Percentiles rank a stretch among this genome's conserved stretches.
These are phyloP conservation scores for Oscarella lobularis DNA, from an alignment of 37 sponge, comb jelly and placozoan species.

Conservation along the genomic window DNA sequence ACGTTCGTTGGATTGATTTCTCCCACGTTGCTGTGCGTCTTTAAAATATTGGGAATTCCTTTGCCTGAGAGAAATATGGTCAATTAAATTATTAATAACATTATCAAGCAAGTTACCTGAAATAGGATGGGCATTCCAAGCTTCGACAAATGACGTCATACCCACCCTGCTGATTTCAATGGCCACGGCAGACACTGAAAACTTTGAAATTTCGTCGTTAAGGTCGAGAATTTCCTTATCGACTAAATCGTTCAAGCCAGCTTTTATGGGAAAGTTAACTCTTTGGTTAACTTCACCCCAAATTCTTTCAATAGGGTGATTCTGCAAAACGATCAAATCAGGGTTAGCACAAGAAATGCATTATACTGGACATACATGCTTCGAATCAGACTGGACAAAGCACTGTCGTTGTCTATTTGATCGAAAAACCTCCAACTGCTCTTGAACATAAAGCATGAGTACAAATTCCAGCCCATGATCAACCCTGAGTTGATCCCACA, in stretches of 20 bases:
- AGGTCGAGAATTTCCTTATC: conserved; percentile 12
- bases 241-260: conserved; percentile 12
- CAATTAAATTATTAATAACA: background rate
- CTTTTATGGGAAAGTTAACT: conserved; percentile 48
- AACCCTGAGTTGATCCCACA: conserved; percentile 50
- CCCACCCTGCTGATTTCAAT: conserved; percentile 19
- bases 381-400: no score
- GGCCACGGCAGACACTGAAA: conserved; percentile 36
- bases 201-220: conserved; percentile 9
- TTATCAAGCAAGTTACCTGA: conserved; percentile 2
- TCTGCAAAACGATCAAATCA: conserved; percentile 22
- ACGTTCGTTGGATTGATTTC: no score
- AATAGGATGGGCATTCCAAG: conserved; percentile 50
- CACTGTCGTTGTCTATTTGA: no score
- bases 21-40: no score
- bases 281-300: conserved; percentile 44
- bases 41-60: background rate
- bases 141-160: conserved; percentile 7
- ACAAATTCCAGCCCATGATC: conserved; percentile 51
- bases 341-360: no score
- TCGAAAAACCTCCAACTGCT: conserved; percentile 19
- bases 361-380: no score
- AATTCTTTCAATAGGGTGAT: conserved; percentile 23
- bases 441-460: conserved; percentile 37
- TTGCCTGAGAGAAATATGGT: background rate